A percentile compares a stretch with the other conserved stretches of the same genome.
Evolutionary conservation across 2,113 vertebrate species (phyloP).

Genomic region (Tragelaphus imberbis): DNA sequence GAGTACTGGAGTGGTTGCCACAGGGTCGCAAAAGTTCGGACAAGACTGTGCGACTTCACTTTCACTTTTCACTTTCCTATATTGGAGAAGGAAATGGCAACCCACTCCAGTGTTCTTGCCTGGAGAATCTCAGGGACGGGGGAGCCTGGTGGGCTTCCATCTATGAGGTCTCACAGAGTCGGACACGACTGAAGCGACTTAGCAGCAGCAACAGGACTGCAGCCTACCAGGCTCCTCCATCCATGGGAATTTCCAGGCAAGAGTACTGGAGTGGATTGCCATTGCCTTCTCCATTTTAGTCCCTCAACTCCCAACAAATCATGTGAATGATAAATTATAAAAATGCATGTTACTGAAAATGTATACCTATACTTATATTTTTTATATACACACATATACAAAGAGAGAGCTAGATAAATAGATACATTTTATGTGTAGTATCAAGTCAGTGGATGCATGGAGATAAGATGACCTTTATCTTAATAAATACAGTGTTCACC

Average conservation of each 20-base stretch:
- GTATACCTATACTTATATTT: not conserved
- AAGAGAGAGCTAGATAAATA: not conserved
- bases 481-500: constrained; percentile 34
- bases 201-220: not conserved
- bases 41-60: not conserved
- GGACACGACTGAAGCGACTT: fast-evolving
- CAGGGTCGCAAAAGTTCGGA: fast-evolving
- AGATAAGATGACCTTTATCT: constrained; percentile 56
- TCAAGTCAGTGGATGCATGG: not conserved
- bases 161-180: not conserved
- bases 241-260: not conserved
- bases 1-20: not conserved
- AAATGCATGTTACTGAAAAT: not conserved
- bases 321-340: not conserved
- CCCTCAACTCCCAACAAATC: not conserved
- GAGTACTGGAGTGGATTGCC: not conserved
- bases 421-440: not conserved
- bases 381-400: not conserved
- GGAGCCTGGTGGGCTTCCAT: not conserved
- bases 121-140: not conserved
- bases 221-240: not conserved
- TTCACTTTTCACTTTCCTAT: not conserved
- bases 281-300: not conserved
- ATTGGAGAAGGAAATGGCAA: not conserved
- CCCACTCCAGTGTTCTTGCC: not conserved